A percentile compares a stretch with the other conserved stretches of the same genome.
phyloP scores from a whole-genome alignment of 2,888 invertebrate genomes.

The Cerastis leucographa region DNA sequence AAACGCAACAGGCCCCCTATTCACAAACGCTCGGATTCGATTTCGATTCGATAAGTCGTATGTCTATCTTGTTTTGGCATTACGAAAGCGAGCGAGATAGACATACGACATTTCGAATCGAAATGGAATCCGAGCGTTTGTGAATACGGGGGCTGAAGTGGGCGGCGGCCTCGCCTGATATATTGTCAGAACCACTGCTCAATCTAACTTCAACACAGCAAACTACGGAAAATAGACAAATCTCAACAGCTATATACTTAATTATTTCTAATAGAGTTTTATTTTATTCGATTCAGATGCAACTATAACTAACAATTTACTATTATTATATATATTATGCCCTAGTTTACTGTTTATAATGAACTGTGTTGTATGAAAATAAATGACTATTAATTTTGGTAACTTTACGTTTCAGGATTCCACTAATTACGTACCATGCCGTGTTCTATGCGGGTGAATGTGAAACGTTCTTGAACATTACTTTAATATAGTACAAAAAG shows the following conservation, averaged over 20 bases:
- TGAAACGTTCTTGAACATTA: constrained; percentile 32
- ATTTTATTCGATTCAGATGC: constrained; percentile 78
- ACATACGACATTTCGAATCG: too few species aligned
- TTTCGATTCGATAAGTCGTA: too few species aligned
- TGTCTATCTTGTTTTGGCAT: too few species aligned
- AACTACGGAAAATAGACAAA: constrained; percentile 88
- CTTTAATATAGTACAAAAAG: constrained; percentile 46
- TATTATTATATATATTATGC: constrained; percentile 66
- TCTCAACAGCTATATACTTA: constrained; percentile 75
- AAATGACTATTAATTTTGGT: constrained; percentile 80
- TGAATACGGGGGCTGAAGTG: too few species aligned
- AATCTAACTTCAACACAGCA: constrained; percentile 79
- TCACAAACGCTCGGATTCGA: too few species aligned
- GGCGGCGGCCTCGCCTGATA: constrained; percentile 65
- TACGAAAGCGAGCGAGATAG: too few species aligned
- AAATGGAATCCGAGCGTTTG: too few species aligned
- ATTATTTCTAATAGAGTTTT: constrained; percentile 74
- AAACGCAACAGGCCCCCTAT: constrained; percentile 65
- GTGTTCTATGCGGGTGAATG: constrained; percentile 38
- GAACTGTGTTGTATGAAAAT: constrained; percentile 82
- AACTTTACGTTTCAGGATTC: constrained; percentile 72
- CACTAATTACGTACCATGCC: constrained; percentile 54
- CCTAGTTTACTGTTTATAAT: constrained; percentile 57
- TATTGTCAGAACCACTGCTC: constrained; percentile 79
- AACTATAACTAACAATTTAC: constrained; percentile 76